These are phyloP conservation scores for Menidia beryllina DNA, from an alignment of 2,113 vertebrate genomes.

Conservation along the genomic window DNA sequence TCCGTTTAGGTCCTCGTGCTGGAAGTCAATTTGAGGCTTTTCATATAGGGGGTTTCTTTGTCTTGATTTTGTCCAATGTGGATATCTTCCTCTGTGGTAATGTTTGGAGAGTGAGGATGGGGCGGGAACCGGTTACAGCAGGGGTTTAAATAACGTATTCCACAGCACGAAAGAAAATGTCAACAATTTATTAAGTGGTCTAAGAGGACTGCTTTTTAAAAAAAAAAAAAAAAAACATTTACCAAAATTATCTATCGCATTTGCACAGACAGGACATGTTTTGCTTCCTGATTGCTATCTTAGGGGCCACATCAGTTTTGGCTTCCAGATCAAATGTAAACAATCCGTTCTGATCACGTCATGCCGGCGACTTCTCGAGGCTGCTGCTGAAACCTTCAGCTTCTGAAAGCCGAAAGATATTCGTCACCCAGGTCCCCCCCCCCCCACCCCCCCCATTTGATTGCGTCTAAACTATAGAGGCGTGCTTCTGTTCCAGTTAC, in stretches of 20 bases:
- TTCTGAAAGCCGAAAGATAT: slow-evolving; percentile 8
- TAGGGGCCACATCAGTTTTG: slow-evolving; percentile 26
- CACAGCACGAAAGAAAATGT: slow-evolving; percentile 56
- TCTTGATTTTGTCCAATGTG: not conserved
- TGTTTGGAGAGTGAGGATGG: not conserved
- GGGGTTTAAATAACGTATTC: slow-evolving; percentile 38
- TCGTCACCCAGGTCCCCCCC: not conserved
- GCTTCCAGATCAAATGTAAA: slow-evolving; percentile 41
- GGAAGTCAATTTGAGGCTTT: too few relatives aligned
- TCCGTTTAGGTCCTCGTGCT: too few relatives aligned
- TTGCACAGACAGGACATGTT: slow-evolving; percentile 30
- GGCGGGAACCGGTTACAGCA: slow-evolving; percentile 42
- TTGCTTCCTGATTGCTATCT: slow-evolving; percentile 49
- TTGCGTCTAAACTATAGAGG: not conserved
- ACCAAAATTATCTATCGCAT: slow-evolving; percentile 46
- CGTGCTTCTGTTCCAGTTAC: not conserved
- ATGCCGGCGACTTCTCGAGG: slow-evolving; percentile 16
- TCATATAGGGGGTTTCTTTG: too few relatives aligned
- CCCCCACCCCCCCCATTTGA: not conserved
- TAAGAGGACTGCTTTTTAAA: slow-evolving; percentile 5
- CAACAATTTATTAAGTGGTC: slow-evolving; percentile 61
- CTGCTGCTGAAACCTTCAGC: not conserved
- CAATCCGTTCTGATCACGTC: slow-evolving; percentile 30
- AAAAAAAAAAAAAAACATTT: slow-evolving; percentile 12
- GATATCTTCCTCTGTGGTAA: not conserved